A percentile compares a stretch with the other conserved stretches of the same genome.
Evolutionary conservation across 1,140 invertebrate genomes (phyloP).

Genomic region (Cydia amplana): DNA sequence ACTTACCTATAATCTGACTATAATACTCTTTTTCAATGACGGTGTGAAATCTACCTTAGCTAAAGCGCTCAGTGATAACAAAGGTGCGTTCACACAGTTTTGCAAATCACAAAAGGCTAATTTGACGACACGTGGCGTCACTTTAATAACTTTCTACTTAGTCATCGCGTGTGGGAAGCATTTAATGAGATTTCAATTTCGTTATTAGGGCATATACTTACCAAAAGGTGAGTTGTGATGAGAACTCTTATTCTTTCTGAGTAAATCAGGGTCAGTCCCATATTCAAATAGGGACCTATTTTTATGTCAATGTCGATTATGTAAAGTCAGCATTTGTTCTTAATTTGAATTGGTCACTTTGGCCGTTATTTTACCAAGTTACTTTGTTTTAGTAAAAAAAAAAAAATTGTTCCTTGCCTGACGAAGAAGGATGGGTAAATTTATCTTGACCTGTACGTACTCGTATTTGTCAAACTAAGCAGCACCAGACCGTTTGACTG

Average conservation of each 20-base stretch:
- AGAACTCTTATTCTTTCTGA: not conserved
- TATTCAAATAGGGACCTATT: not conserved
- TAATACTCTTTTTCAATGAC: too few relatives aligned
- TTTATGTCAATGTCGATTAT: too few relatives aligned
- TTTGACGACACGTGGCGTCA: conserved; percentile 55
- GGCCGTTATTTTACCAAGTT: too few relatives aligned
- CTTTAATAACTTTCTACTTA: conserved; percentile 43
- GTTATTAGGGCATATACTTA: not conserved
- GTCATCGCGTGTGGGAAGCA: conserved; percentile 28
- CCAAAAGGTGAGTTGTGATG: conserved; percentile 17
- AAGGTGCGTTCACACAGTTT: conserved; percentile 23
- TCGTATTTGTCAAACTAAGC: too few relatives aligned
- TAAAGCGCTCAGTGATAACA: not conserved
- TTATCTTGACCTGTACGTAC: too few relatives aligned
- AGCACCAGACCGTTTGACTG: too few relatives aligned
- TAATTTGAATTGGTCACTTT: too few relatives aligned
- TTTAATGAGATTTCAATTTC: conserved; percentile 27
- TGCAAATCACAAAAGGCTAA: conserved; percentile 36
- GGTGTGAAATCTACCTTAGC: not conserved
- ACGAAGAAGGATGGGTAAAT: too few relatives aligned
- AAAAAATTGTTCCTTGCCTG: too few relatives aligned
- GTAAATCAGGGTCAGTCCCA: not conserved
- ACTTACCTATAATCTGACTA: too few relatives aligned
- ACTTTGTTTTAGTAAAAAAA: too few relatives aligned
- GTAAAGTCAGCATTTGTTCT: too few relatives aligned